These are phyloP conservation scores for Eremophila alpestris DNA, from an alignment of 2,797 vertebrate species.

Conservation along the genomic window DNA sequence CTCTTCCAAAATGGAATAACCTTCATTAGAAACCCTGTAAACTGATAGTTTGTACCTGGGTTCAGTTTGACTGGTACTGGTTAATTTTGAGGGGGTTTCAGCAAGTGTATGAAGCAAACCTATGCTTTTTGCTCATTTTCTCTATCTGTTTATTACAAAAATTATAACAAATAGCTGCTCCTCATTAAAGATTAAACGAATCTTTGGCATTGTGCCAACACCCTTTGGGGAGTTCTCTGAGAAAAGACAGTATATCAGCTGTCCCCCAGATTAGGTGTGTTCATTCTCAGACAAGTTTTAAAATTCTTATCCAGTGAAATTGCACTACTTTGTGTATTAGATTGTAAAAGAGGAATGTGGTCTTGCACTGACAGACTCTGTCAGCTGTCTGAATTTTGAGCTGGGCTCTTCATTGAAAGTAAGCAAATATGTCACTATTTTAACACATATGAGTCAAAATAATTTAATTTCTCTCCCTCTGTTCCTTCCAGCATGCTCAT, in stretches of 20 bases:
- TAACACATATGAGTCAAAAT: not conserved
- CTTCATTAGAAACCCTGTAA: not conserved
- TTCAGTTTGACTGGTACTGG: not conserved
- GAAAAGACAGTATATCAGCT: not conserved
- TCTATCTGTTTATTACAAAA: not conserved
- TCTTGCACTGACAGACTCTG: not conserved
- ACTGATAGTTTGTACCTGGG: not conserved
- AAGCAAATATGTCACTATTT: not conserved
- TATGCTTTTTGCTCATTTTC: not conserved
- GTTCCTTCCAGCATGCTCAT: slow-evolving; percentile 78
- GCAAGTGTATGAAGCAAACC: not conserved
- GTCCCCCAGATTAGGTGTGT: not conserved
- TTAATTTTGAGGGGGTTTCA: not conserved
- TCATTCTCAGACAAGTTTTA: not conserved
- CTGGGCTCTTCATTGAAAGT: not conserved
- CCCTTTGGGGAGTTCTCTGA: not conserved
- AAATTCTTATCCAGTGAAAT: not conserved
- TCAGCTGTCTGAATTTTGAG: not conserved
- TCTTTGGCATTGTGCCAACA: not conserved
- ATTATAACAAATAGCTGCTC: not conserved
- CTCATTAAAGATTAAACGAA: not conserved
- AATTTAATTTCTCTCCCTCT: not conserved
- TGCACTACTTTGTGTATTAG: not conserved
- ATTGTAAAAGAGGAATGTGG: not conserved
- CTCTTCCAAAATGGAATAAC: not conserved